phyloP scores from a whole-genome alignment of 2,888 invertebrate species.

The Entomobrya proxima region DNA sequence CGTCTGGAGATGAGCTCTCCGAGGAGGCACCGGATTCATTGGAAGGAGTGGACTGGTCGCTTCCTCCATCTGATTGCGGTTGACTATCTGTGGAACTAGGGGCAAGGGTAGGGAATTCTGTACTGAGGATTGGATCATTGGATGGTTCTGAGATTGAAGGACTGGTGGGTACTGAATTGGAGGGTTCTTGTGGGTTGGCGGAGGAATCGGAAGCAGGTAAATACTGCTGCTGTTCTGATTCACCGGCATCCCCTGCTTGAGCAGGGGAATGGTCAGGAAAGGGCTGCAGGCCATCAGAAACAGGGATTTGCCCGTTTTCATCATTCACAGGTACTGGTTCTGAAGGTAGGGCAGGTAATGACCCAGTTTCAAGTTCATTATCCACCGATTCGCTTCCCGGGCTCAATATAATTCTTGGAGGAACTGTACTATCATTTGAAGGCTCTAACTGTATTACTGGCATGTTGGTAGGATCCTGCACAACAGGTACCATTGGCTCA shows the following conservation, averaged over 20 bases:
- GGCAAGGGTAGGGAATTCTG: constrained; percentile 3
- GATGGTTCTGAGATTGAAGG: too few species aligned
- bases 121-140: too few species aligned
- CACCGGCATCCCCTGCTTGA: constrained; percentile 39
- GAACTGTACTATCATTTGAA: not conserved
- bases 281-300: constrained; percentile 47
- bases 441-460: not conserved
- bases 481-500: not conserved
- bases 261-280: constrained; percentile 58
- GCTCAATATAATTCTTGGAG: constrained; percentile 19
- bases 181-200: not conserved
- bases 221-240: constrained; percentile 38
- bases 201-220: constrained; percentile 41
- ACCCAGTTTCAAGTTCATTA: not conserved
- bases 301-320: too few species aligned
- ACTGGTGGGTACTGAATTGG: constrained; percentile 3
- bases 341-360: not conserved
- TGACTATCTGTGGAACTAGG: constrained; percentile 3
- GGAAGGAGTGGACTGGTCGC: constrained; percentile 1
- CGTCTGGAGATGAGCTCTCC: constrained; percentile 43
- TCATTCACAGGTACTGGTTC: not conserved
- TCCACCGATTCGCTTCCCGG: constrained; percentile 21
- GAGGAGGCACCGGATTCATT: constrained; percentile 46
- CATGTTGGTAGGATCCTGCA: not conserved
- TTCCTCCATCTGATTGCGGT: constrained; percentile 6